phyloP scores from a whole-genome alignment of 1,140 invertebrate species.

The Anoplolepis gracilipes region DNA sequence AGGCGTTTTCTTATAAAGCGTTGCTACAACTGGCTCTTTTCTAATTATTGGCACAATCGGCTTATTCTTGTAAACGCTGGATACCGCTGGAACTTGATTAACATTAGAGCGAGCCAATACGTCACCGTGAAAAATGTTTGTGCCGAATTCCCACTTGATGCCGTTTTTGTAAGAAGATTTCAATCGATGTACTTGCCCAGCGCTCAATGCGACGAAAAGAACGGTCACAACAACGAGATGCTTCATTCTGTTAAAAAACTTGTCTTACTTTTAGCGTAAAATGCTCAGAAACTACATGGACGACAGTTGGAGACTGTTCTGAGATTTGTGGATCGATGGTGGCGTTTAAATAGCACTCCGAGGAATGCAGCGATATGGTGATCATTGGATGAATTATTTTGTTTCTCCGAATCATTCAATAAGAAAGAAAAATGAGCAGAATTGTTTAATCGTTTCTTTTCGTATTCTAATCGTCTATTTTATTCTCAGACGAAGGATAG shows the following conservation, averaged over 20 bases:
- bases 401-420: background rate
- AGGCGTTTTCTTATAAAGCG: background rate
- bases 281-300: background rate
- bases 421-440: background rate
- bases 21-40: background rate
- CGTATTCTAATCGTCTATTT: background rate
- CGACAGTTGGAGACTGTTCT: conserved; percentile 19
- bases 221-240: background rate
- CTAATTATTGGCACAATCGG: background rate
- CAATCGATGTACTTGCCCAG: background rate
- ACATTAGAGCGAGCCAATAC: background rate
- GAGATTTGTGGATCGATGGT: background rate
- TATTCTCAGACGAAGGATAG: background rate
- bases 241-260: background rate
- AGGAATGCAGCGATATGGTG: background rate
- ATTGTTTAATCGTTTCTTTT: background rate
- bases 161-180: conserved; percentile 32
- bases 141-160: conserved; percentile 46
- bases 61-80: conserved; percentile 13
- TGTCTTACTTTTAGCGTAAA: background rate
- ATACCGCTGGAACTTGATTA: background rate
- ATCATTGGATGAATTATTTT: background rate
- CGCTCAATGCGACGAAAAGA: background rate
- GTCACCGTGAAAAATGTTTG: background rate
- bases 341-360: conserved; percentile 29